These are phyloP conservation scores for Agonopterix alstromeriana DNA, from an alignment of 2,888 invertebrate genomes.

Conservation along the genomic window DNA sequence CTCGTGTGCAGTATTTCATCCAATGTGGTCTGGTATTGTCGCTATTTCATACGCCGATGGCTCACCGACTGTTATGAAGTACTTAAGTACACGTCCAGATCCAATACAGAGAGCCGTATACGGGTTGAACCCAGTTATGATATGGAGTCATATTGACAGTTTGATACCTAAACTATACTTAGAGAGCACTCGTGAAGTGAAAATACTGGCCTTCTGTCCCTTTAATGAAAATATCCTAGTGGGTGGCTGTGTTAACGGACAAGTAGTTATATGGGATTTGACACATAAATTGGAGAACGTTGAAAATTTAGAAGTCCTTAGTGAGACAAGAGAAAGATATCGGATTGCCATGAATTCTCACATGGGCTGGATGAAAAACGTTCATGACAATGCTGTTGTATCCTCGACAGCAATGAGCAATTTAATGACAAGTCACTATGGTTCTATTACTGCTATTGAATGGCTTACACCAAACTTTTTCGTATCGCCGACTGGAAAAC, in stretches of 20 bases:
- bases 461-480: conserved; percentile 81
- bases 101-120: conserved; percentile 75
- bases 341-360: conserved; percentile 76
- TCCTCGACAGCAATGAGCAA: conserved; percentile 78
- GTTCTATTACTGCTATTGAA: conserved; percentile 78
- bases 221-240: conserved; percentile 81
- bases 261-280: conserved; percentile 84
- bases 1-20: conserved; percentile 82
- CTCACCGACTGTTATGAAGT: conserved; percentile 66
- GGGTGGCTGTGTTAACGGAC: conserved; percentile 84
- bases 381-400: conserved; percentile 75
- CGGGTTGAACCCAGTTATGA: conserved; percentile 80
- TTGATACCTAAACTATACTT: conserved; percentile 82
- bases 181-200: conserved; percentile 81
- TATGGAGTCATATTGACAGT: conserved; percentile 86
- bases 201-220: conserved; percentile 81
- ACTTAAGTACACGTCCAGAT: conserved; percentile 51
- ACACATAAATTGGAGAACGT: conserved; percentile 78
- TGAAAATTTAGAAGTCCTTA: conserved; percentile 78
- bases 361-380: conserved; percentile 82
- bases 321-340: conserved; percentile 79
- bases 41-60: conserved; percentile 81
- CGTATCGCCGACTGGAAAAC: conserved; percentile 78
- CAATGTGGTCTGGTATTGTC: conserved; percentile 81
- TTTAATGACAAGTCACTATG: conserved; percentile 78